phyloP scores from a whole-genome alignment of 2,888 invertebrate species.

The Chydorus sphaericus region DNA sequence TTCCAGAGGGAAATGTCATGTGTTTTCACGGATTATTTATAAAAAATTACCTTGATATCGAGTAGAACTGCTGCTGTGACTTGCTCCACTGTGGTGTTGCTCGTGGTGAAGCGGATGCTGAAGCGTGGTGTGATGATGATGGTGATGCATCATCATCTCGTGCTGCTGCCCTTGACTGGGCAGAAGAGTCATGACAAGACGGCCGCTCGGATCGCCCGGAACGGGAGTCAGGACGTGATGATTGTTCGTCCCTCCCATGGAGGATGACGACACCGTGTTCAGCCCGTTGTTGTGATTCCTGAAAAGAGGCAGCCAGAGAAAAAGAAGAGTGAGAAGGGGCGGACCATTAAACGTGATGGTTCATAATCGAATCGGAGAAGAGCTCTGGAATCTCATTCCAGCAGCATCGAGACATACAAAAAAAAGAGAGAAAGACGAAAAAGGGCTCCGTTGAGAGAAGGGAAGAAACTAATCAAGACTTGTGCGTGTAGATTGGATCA shows the following conservation, averaged over 20 bases:
- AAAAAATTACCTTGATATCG: too few species aligned
- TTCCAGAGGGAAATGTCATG: too few species aligned
- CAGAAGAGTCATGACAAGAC: constrained; percentile 16
- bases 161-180: constrained; percentile 39
- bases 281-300: neutral
- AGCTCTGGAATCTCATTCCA: too few species aligned
- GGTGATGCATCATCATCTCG: constrained; percentile 49
- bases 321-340: neutral
- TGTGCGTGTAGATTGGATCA: neutral
- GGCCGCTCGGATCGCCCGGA: constrained; percentile 13
- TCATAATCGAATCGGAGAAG: too few species aligned
- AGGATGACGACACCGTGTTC: constrained; percentile 1
- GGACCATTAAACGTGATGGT: neutral
- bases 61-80: constrained; percentile 27
- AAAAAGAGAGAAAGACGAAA: neutral
- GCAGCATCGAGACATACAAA: too few species aligned
- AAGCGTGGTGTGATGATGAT: constrained; percentile 76
- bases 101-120: constrained; percentile 77
- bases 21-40: too few species aligned
- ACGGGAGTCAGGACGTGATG: constrained; percentile 13
- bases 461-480: neutral
- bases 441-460: neutral
- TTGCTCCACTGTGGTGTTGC: constrained; percentile 76
- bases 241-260: neutral
- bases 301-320: neutral